Conservation (phyloP, 2,797 vertebrate genomes). For the Setipinna tenuifilis region DNA sequence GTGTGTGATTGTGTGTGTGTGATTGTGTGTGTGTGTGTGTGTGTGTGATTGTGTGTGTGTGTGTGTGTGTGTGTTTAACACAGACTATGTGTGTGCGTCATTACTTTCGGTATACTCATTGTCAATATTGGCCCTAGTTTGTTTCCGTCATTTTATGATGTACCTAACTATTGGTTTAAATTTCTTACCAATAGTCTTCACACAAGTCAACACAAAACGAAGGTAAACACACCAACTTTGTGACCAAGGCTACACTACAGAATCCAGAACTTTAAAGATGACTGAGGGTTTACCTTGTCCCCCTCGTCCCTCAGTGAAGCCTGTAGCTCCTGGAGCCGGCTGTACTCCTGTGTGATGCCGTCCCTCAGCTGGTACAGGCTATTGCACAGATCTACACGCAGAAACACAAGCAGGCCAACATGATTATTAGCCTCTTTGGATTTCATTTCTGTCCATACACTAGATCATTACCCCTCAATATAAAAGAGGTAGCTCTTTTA, state of each 20-base stretch:
- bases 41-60: too few species aligned
- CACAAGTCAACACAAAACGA: too few species aligned
- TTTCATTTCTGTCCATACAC: too few species aligned
- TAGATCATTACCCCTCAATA: not conserved
- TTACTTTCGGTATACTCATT: not conserved
- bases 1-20: not conserved
- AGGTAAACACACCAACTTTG: too few species aligned
- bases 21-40: too few species aligned
- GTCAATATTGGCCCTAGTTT: not conserved
- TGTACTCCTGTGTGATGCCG: slow-evolving; percentile 77
- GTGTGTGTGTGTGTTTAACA: too few species aligned
- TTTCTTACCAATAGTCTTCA: too few species aligned
- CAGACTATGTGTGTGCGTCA: too few species aligned
- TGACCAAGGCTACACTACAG: too few species aligned
- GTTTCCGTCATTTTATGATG: too few species aligned
- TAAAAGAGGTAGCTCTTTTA: not conserved
- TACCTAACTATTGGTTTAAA: too few species aligned
- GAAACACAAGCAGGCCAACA: not conserved
- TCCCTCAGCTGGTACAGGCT: slow-evolving; percentile 74
- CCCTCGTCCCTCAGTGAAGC: slow-evolving; percentile 66
- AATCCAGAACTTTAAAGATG: not conserved
- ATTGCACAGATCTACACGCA: slow-evolving; percentile 70
- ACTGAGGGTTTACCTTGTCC: slow-evolving; percentile 67
- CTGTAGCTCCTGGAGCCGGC: slow-evolving; percentile 74
- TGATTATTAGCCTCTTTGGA: not conserved